Base-by-base conservation (phyloP, 1,140 invertebrate species). In the Pseudomyrmex dendroicus region DNA sequence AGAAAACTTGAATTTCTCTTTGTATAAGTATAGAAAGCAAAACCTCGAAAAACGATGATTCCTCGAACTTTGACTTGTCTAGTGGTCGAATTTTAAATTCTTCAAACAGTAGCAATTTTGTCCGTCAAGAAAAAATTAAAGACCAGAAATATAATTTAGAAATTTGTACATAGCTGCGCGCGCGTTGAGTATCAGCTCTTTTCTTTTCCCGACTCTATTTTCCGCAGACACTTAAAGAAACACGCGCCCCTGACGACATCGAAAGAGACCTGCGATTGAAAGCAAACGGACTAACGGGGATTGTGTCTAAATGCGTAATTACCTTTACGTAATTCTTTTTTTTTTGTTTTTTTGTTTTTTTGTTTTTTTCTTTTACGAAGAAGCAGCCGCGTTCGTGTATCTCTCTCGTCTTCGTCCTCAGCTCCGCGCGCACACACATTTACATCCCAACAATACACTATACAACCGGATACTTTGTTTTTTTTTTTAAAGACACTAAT, bases 401-500 rank as follows among this genome's bases (percentile, higher is more conserved):
- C 35, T 35, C 5, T 35, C 35, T 35, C 35, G 35, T 56, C 9
- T 15, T 78, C 54, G n/a, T 35, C 35, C 35, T 35, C 35, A 35
- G 5, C 35, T 35, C 5, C 35, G 35, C 35, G 35, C 35, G 35
- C 35, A 35, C 35, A 35, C 35, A 35, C 35, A 46, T 46, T 57
- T 57, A 20, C n/a, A 64, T 5, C 35, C 35, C 35, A 35, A 35
- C 35, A 35, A 35, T 35, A 57, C 52, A 78, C 48, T 22, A 9
- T 56, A 77, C 50, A 46, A 67, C 15, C 74, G 46, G 63, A 78
- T 70, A 70, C 35, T 35, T 35, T 35, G 5, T 12, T 67, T 74
- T 78, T 78, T 78, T 12, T 67, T 74, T 78, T 78, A 68, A 78
- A 78, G 76, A 78, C 76, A 78, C 76, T 78, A 78, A 78, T 13